Percentiles rank a stretch among this genome's conserved stretches.
phyloP scores from a whole-genome alignment of 1,140 invertebrate genomes.

The Platorchestia sp. region DNA sequence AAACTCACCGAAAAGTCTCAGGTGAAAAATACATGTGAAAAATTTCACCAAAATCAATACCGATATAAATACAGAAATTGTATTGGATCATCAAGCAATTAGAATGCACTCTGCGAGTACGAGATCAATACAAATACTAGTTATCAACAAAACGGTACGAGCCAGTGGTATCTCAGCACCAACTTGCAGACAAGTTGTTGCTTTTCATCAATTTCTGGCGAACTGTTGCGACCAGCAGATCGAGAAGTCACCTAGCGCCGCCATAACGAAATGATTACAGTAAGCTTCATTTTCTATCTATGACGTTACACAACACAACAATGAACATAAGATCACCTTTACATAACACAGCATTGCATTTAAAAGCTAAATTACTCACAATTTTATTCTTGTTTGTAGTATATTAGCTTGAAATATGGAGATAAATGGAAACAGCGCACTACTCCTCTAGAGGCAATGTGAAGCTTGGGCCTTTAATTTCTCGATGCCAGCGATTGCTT shows the following conservation, averaged over 20 bases:
- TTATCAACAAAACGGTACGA: neutral
- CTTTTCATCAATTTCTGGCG: slow-evolving; percentile 21
- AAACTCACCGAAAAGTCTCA: neutral
- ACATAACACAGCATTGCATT: neutral
- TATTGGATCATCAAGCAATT: neutral
- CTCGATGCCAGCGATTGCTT: neutral
- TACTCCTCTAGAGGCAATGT: slow-evolving; percentile 1
- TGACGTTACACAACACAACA: neutral
- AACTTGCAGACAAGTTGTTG: slow-evolving; percentile 14
- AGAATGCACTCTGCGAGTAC: neutral
- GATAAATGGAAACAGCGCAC: slow-evolving; percentile 19
- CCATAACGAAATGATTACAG: neutral
- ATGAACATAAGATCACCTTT: neutral
- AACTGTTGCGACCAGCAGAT: slow-evolving; percentile 35
- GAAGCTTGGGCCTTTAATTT: neutral
- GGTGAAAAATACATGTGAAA: neutral
- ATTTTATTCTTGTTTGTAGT: neutral
- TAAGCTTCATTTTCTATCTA: neutral
- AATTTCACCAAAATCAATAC: neutral
- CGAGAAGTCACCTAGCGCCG: slow-evolving; percentile 25
- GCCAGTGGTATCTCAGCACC: neutral
- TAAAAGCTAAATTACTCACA: neutral
- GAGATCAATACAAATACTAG: neutral
- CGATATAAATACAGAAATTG: neutral
- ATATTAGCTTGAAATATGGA: neutral